Evolutionary conservation across 2,888 invertebrate species (phyloP).

Genomic region (Netelia virgata): DNA sequence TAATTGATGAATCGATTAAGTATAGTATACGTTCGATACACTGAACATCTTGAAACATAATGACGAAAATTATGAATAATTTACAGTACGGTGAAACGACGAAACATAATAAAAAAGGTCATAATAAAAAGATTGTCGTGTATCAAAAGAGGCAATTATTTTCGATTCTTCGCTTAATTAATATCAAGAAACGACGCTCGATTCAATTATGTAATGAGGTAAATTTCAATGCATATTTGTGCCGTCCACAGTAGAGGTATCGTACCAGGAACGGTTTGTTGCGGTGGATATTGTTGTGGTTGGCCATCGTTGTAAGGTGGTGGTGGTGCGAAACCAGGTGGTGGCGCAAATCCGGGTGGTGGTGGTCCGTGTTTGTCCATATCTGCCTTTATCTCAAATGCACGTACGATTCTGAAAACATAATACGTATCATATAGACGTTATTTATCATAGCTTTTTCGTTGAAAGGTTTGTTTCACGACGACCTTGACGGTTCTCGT

Average conservation of each 20-base stretch:
- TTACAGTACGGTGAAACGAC: too few species aligned
- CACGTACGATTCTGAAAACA: neutral
- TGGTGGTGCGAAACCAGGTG: conserved; percentile 65
- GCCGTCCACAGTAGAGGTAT: conserved; percentile 3
- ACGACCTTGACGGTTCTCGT: neutral
- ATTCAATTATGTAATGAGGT: too few species aligned
- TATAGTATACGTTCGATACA: neutral
- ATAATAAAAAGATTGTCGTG: too few species aligned
- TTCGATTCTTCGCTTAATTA: neutral
- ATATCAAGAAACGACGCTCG: too few species aligned
- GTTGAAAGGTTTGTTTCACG: neutral
- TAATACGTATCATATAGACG: neutral
- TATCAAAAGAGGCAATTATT: neutral
- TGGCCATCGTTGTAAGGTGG: conserved; percentile 64
- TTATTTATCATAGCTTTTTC: neutral
- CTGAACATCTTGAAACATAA: too few species aligned
- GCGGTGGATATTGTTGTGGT: conserved; percentile 45
- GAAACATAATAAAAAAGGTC: too few species aligned
- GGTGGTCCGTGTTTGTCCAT: conserved; percentile 66
- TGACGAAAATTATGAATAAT: too few species aligned
- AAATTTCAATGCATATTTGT: too few species aligned
- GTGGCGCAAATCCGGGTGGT: conserved; percentile 67
- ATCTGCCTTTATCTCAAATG: conserved; percentile 18
- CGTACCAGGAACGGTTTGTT: conserved; percentile 46
- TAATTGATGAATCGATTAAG: neutral